Base-by-base conservation (phyloP, 1,140 invertebrate species). In the Platorchestia sp. region DNA sequence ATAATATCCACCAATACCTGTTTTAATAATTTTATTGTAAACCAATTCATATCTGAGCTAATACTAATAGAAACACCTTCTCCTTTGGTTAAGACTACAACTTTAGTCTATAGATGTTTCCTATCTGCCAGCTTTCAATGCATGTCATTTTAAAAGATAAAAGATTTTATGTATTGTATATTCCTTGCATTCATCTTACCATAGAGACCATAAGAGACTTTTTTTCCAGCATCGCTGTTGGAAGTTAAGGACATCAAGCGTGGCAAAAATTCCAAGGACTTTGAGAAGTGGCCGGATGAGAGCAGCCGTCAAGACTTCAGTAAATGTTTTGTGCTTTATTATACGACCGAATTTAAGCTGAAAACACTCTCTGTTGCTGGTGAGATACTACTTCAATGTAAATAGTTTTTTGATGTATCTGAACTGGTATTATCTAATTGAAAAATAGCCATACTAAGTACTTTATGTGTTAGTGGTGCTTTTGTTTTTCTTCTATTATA, bases 201-300 rank as follows among this genome's bases (percentile, higher is more conserved):
- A 43, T 45, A 36, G 27, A n/a, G n/a, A 1, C 10, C 19, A 36
- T 14, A 42, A 45, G 42, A 44, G 42, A 44, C 45, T 47, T 45
- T 95, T 44, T 95, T 41, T 95, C 27, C 96, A 96, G 96, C 96
- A 99, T 96, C 98, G 97, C 98, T 99, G 95, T 97, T 98, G 95
- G 98, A 99, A 97, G 98, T 99, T 0, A 99, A 99, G 97, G 99
- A 99, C 97, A 98, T 99, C 51, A 97, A 99, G 59, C 96, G 98
- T 91, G 99, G 99, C 3, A 99, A 99, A 97, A 98, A 97, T 96
- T 99, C 98, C 0, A 99, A 99, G 97, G 99, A 99, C 96, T 99
- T 99, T 97, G 99, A 99, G 96, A 98, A 98, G 97, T 99, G 99
- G 98, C 98, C 98, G 5, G 99, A 99, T 96, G 99, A 99, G 97